Conservation (phyloP, 2,888 invertebrate genomes). For the Boloria euphrosyne region DNA sequence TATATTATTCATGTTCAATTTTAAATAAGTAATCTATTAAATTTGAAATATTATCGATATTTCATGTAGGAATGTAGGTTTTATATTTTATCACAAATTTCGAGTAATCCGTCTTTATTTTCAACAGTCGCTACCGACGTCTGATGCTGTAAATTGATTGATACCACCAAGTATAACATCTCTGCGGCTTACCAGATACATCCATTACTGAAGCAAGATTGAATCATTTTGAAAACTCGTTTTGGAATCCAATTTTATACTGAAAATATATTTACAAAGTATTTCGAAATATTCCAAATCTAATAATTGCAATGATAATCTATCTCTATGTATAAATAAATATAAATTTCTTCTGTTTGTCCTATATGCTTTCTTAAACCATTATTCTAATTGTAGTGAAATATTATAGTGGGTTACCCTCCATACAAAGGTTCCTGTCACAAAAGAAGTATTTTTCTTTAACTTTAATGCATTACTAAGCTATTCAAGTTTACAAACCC, state of each 20-base stretch:
- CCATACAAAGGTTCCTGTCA: no score
- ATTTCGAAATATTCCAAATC: not conserved
- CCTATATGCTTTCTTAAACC: no score
- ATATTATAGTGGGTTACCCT: no score
- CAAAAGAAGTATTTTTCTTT: no score
- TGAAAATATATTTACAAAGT: not conserved
- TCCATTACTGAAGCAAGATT: constrained; percentile 28
- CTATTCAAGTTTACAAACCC: no score
- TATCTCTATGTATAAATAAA: no score
- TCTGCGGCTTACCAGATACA: constrained; percentile 28
- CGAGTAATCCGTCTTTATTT: constrained; percentile 46
- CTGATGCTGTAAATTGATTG: constrained; percentile 46
- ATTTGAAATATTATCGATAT: not conserved
- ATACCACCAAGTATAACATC: constrained; percentile 34
- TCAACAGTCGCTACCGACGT: constrained; percentile 23
- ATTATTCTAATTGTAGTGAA: no score
- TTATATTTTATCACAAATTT: constrained; percentile 16
- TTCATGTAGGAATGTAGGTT: no score
- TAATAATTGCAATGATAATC: no score
- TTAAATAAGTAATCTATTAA: not conserved
- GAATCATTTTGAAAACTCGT: constrained; percentile 3
- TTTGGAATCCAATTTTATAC: constrained; percentile 14
- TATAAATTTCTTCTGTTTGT: no score
- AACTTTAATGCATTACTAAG: no score
- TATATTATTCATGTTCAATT: not conserved